Evolutionary conservation across 2,888 invertebrate species (phyloP).

Genomic region (Athrips mouffetella): DNA sequence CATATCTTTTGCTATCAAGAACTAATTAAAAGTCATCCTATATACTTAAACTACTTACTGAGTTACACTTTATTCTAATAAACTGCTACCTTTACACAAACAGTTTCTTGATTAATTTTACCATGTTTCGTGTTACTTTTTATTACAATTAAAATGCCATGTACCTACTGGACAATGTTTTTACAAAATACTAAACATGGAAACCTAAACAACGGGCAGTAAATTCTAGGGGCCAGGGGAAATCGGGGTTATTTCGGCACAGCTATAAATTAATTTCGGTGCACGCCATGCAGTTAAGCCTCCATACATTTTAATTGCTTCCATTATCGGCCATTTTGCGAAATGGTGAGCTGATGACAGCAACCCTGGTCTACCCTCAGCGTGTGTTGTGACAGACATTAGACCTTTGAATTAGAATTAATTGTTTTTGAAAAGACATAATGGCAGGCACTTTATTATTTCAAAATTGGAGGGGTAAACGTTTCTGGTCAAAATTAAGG

Average conservation of each 20-base stretch:
- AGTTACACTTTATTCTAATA: too few species aligned
- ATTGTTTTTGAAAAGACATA: constrained; percentile 25
- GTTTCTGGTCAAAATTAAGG: background rate
- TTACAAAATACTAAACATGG: background rate
- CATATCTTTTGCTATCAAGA: too few species aligned
- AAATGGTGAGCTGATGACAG: constrained; percentile 64
- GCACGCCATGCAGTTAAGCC: constrained; percentile 75
- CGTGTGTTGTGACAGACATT: constrained; percentile 35
- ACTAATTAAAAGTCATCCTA: too few species aligned
- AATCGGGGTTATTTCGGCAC: constrained; percentile 64
- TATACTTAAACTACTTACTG: too few species aligned
- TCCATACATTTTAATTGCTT: constrained; percentile 77
- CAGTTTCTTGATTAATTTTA: background rate
- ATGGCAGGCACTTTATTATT: constrained; percentile 10
- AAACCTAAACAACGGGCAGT: background rate
- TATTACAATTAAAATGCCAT: background rate
- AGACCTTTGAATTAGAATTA: constrained; percentile 37
- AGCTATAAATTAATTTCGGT: constrained; percentile 75
- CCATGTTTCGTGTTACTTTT: background rate
- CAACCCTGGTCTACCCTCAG: constrained; percentile 36
- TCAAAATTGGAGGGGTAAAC: background rate
- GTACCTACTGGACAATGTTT: background rate
- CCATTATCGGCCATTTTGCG: constrained; percentile 72
- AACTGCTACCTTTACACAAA: background rate
- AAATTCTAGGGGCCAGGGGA: constrained; percentile 23